phyloP scores from a whole-genome alignment of 2,888 invertebrate genomes.

The Epistrophella euchroma region DNA sequence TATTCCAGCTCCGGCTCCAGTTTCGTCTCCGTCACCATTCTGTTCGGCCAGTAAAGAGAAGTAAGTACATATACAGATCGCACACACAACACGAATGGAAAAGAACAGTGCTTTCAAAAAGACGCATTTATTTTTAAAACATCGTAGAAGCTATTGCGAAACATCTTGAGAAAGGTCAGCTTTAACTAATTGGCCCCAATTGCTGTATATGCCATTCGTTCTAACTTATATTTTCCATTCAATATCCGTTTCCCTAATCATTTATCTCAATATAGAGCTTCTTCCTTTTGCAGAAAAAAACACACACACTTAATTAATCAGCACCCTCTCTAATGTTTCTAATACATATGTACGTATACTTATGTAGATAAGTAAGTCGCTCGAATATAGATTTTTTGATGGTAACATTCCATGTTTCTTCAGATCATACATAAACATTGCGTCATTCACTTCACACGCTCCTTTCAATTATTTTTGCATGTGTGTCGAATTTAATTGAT shows the following conservation, averaged over 20 bases:
- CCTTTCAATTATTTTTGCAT: conserved; percentile 64
- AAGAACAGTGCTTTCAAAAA: not conserved
- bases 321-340: not conserved
- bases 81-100: no score
- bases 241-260: conserved; percentile 30
- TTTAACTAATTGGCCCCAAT: conserved; percentile 30
- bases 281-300: conserved; percentile 17
- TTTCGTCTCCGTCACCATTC: no score
- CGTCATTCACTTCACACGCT: conserved; percentile 59
- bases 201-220: not conserved
- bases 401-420: conserved; percentile 24
- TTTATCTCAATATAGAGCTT: conserved; percentile 31
- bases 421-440: conserved; percentile 3
- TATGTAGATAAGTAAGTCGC: not conserved
- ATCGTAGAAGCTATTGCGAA: conserved; percentile 6
- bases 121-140: conserved; percentile 11
- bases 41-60: no score
- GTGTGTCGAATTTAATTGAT: conserved; percentile 62
- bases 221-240: conserved; percentile 12
- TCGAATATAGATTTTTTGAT: not conserved
- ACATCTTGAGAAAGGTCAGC: conserved; percentile 35
- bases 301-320: not conserved
- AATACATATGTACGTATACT: no score
- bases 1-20: no score
- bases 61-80: no score